A percentile compares a stretch with the other conserved stretches of the same genome.
These are phyloP conservation scores for Tympanoctomys barrerae DNA, from an alignment of 2,797 vertebrate species.

Conservation along the genomic window DNA sequence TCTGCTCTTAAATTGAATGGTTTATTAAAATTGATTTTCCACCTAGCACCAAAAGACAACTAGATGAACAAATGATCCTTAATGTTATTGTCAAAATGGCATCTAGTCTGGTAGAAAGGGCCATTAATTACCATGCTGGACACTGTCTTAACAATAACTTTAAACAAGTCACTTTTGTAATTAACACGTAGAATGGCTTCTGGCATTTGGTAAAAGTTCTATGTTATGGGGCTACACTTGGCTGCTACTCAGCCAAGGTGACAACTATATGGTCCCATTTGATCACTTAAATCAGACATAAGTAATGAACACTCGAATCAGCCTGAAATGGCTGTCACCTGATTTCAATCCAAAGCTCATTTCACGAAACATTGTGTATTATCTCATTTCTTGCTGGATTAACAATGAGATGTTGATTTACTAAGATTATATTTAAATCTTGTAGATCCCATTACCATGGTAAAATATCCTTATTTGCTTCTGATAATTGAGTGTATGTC, in stretches of 20 bases:
- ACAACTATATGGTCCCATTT: background rate
- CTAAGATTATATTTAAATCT: background rate
- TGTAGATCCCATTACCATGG: background rate
- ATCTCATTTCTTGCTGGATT: background rate
- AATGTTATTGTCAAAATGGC: background rate
- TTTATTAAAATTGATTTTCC: background rate
- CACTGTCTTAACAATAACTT: slow-evolving; percentile 47
- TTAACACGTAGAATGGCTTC: slow-evolving; percentile 77
- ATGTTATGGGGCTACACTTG: slow-evolving; percentile 27
- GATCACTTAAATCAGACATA: slow-evolving; percentile 21
- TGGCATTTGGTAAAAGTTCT: slow-evolving; percentile 64
- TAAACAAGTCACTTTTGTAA: slow-evolving; percentile 79
- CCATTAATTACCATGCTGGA: slow-evolving; percentile 65
- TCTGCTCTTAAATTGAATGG: background rate
- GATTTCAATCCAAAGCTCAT: slow-evolving; percentile 43
- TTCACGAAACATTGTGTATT: background rate
- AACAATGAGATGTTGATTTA: background rate
- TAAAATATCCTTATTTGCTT: background rate
- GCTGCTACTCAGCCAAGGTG: background rate
- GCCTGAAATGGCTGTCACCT: background rate
- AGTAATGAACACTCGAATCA: slow-evolving; percentile 4
- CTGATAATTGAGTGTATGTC: background rate
- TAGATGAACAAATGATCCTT: slow-evolving; percentile 34
- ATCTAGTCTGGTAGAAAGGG: slow-evolving; percentile 50
- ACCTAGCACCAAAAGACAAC: background rate